Percentiles rank a stretch among this genome's conserved stretches.
Conservation (phyloP, 2,888 invertebrate genomes). For the Antheraea yamamai region DNA sequence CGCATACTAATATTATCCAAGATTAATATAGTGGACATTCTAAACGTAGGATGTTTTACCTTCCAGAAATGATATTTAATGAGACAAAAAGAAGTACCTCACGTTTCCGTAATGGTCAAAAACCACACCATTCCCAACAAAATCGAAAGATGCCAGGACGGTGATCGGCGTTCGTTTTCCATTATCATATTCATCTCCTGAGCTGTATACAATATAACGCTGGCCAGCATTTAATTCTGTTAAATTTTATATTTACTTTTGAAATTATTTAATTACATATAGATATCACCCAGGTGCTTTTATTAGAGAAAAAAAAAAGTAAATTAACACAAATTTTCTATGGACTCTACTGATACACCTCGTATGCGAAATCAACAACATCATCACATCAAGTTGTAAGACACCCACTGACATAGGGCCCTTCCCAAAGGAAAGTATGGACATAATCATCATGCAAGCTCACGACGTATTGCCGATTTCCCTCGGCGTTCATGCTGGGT, state of each 20-base stretch:
- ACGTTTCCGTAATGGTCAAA: constrained; percentile 51
- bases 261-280: neutral
- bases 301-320: neutral
- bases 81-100: constrained; percentile 39
- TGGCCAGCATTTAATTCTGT: constrained; percentile 39
- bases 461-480: too few species aligned
- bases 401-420: too few species aligned
- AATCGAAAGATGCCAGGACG: constrained; percentile 54
- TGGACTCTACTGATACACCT: neutral
- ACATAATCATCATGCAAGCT: too few species aligned
- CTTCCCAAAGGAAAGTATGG: too few species aligned
- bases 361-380: too few species aligned
- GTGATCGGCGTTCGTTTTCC: constrained; percentile 37
- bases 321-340: neutral
- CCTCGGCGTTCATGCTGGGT: too few species aligned
- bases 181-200: constrained; percentile 33
- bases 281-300: neutral
- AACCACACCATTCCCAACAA: constrained; percentile 54
- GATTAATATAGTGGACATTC: too few species aligned
- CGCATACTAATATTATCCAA: too few species aligned
- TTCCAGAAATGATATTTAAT: neutral
- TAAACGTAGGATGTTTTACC: neutral
- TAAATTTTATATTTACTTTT: constrained; percentile 6
- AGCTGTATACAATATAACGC: constrained; percentile 51
- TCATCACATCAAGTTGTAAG: too few species aligned